Conservation (phyloP, 2,888 invertebrate species). For the Ochropleura leucogaster region DNA sequence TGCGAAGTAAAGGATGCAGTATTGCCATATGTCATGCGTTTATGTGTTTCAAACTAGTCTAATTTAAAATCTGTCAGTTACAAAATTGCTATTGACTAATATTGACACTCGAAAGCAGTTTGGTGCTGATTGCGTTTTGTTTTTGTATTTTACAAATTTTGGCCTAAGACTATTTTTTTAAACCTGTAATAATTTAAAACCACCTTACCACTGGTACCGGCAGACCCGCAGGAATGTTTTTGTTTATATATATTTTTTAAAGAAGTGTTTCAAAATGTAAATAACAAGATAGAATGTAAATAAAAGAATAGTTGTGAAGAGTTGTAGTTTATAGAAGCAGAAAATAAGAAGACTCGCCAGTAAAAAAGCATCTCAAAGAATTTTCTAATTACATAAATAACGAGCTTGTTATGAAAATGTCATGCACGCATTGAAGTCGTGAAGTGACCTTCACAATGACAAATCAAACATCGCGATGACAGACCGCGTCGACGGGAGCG, state of each 20-base stretch:
- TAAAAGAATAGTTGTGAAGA: too few relatives aligned
- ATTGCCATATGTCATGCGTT: not conserved
- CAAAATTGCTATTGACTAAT: not conserved
- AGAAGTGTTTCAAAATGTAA: too few relatives aligned
- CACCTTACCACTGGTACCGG: too few relatives aligned
- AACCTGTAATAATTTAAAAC: not conserved
- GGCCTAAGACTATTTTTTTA: not conserved
- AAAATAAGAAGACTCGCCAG: not conserved
- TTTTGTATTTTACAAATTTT: not conserved
- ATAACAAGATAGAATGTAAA: too few relatives aligned
- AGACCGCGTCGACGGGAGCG: too few relatives aligned
- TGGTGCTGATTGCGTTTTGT: not conserved
- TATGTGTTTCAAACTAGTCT: not conserved
- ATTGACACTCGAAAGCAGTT: not conserved
- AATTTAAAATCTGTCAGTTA: not conserved
- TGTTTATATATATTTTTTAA: too few relatives aligned
- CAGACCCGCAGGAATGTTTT: too few relatives aligned
- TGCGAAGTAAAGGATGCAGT: not conserved
- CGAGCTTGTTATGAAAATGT: not conserved
- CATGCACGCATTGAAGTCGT: not conserved
- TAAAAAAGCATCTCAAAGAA: not conserved
- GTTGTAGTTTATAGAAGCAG: not conserved
- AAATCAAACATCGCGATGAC: not conserved
- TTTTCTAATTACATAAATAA: not conserved
- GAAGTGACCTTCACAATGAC: not conserved